Conservation (phyloP, 2,888 invertebrate genomes). For the Exephanes ischioxanthus region DNA sequence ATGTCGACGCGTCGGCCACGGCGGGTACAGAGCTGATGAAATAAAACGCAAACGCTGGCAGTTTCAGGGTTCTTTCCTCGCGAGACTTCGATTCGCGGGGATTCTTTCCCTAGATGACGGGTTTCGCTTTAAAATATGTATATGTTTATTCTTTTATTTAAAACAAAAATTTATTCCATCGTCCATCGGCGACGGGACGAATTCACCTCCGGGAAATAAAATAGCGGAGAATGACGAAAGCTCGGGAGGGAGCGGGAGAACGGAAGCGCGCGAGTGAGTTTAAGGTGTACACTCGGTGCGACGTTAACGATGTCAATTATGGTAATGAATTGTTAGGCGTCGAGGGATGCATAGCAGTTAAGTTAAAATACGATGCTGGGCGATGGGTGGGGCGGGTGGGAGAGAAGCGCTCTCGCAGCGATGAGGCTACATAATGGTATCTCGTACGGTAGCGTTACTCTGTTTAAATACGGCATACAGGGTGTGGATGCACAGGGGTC, state of each 20-base stretch:
- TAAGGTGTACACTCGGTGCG: constrained; percentile 67
- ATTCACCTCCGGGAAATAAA: constrained; percentile 60
- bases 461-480: constrained; percentile 23
- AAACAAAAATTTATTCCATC: constrained; percentile 3
- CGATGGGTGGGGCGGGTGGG: constrained; percentile 29
- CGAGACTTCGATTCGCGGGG: neutral
- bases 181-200: constrained; percentile 55
- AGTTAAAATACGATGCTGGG: constrained; percentile 71
- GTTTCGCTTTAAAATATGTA: neutral
- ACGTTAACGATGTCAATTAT: constrained; percentile 75
- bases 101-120: neutral
- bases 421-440: constrained; percentile 45
- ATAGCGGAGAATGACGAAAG: neutral
- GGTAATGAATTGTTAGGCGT: constrained; percentile 74
- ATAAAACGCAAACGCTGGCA: neutral
- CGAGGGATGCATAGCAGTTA: constrained; percentile 74
- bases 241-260: constrained; percentile 26
- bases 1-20: neutral
- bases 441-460: constrained; percentile 42
- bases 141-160: neutral
- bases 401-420: constrained; percentile 35
- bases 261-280: constrained; percentile 53
- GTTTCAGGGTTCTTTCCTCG: constrained; percentile 3
- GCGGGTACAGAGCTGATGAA: neutral
- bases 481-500: constrained; percentile 20